Base-by-base conservation (phyloP, 2,113 vertebrate species). In the Coturnix japonica region DNA sequence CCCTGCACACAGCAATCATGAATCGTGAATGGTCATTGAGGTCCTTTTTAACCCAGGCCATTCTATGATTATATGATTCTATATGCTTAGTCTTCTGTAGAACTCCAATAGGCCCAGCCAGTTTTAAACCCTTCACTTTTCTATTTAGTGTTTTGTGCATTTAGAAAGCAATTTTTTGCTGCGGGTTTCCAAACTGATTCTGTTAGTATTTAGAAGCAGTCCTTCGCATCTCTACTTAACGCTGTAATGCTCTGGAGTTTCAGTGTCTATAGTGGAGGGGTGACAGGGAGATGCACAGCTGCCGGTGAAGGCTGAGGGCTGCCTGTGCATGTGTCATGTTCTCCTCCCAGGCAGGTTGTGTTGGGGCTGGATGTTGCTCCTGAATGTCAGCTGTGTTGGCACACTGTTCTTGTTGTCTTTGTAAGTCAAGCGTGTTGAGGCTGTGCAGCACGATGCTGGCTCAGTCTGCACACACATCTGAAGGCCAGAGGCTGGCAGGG, bases 391-490 rank as follows among this genome's bases (percentile, higher is more conserved):
- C 69, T 47, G 6, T 44, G 54, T 39, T 7, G 49, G 59, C 28
- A 2, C 4, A 2, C 35, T 23, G 7, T n/a, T 72, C 33, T 28
- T 6, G 6, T 14, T 46, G 69, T 35, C 23, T 43, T 76, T 31
- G 33, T 5, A 13, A 4, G 1, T 20, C 15, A 23, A 3, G 19
- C 3, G 1, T 69, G 22, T 66, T 59, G 1, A 12, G 56, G 3
- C 79, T 70, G 39, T 4, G 0, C 0, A 0, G 57, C 22, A 6
- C 21, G 31, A 41, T 51, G 4, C 1, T 72, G 33, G 2, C 9
- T 9, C 12, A 4, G 9, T 20, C 53, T 33, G 35, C 35, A 3
- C 4, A 35, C 51, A 2, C 2, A 0, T 13, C 54, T 30, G 17
- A 23, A 41, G 21, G 28, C 21, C 43, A 47, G 3, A 21, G 26